Evolutionary conservation across 1,140 invertebrate genomes (phyloP).

Genomic region (Aphelinus certus): DNA sequence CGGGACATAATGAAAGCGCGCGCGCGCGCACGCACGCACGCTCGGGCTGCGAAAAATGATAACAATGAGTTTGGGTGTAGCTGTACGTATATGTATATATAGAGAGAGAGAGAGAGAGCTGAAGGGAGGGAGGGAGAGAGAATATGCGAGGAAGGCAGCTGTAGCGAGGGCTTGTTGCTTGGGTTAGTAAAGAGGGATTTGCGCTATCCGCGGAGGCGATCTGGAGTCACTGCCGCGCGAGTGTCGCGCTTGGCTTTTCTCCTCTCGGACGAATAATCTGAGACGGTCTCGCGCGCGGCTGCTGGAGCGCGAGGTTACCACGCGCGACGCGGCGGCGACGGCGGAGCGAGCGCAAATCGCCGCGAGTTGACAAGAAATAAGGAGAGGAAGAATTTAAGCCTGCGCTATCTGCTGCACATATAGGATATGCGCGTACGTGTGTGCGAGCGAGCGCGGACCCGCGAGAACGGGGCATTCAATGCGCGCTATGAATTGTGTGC

Average conservation of each 20-base stretch:
- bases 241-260: background rate
- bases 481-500: slow-evolving; percentile 36
- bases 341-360: slow-evolving; percentile 21
- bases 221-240: background rate
- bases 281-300: background rate
- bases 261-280: slow-evolving; percentile 10
- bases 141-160: background rate
- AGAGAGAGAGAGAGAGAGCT: background rate
- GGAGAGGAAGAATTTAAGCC: slow-evolving; percentile 18
- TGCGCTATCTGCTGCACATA: background rate
- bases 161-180: too few relatives aligned
- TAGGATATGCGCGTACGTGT: background rate
- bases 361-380: slow-evolving; percentile 10
- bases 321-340: background rate
- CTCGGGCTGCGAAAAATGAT: too few relatives aligned
- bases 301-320: background rate
- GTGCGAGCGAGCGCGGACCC: background rate
- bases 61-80: too few relatives aligned
- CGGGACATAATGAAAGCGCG: too few relatives aligned
- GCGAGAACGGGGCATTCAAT: slow-evolving; percentile 8
- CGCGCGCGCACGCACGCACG: too few relatives aligned
- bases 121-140: background rate
- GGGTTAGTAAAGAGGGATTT: background rate
- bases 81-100: too few relatives aligned
- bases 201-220: background rate